Percentiles rank a stretch among this genome's conserved stretches.
phyloP scores from a whole-genome alignment of 2,113 vertebrate species.

The Empidonax alnorum region DNA sequence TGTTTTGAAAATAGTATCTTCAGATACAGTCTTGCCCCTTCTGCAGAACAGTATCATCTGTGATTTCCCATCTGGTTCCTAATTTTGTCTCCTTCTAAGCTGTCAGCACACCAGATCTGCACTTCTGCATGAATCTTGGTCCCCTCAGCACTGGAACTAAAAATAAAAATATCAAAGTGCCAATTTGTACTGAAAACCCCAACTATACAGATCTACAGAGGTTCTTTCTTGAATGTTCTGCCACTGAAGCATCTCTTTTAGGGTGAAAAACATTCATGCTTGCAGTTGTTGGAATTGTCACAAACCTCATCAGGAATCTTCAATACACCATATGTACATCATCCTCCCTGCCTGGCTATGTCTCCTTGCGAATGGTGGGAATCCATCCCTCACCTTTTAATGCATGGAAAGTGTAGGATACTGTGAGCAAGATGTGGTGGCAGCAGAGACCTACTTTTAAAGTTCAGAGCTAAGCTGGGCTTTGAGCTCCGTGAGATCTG shows the following conservation, averaged over 20 bases:
- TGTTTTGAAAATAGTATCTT: slow-evolving; percentile 15
- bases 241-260: not conserved
- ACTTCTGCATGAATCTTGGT: not conserved
- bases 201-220: not conserved
- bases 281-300: not conserved
- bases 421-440: not conserved
- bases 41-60: not conserved
- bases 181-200: not conserved
- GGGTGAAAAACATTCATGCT: not conserved
- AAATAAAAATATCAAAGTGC: slow-evolving; percentile 3
- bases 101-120: not conserved
- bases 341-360: not conserved
- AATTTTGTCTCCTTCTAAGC: slow-evolving; percentile 9
- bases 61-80: slow-evolving; percentile 25
- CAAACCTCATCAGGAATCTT: not conserved
- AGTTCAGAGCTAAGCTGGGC: not conserved
- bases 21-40: not conserved
- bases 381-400: not conserved
- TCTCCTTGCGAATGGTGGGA: not conserved
- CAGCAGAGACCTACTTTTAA: slow-evolving; percentile 41
- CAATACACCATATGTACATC: not conserved
- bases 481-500: not conserved
- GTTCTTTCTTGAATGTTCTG: not conserved
- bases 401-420: not conserved
- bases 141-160: not conserved